Conservation (phyloP, 2,888 invertebrate genomes). For the Pediacus dermestoides region DNA sequence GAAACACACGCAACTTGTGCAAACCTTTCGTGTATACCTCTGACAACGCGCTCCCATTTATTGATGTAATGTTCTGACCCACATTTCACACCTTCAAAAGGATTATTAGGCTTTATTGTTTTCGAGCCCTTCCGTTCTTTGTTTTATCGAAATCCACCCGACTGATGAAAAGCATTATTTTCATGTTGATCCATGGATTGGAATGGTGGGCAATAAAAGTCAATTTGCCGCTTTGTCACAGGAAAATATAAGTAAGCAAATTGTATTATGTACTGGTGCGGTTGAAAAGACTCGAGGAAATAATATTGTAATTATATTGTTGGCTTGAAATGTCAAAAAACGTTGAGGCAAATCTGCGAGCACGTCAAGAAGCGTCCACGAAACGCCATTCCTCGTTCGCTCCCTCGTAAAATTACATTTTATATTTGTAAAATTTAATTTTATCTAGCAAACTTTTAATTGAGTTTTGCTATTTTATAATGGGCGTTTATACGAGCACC, state of each 20-base stretch:
- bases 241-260: no score
- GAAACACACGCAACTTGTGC: conserved; percentile 26
- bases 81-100: conserved; percentile 27
- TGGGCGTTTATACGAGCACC: conserved; percentile 11
- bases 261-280: no score
- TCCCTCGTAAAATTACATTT: conserved; percentile 17
- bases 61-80: conserved; percentile 32
- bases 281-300: conserved; percentile 1
- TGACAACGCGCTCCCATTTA: conserved; percentile 25
- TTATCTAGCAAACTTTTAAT: conserved; percentile 20
- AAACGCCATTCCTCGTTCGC: conserved; percentile 11
- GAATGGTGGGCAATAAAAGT: no score
- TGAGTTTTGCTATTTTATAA: conserved; percentile 19
- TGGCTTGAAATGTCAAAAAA: conserved; percentile 13
- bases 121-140: no score
- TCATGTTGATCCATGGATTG: no score
- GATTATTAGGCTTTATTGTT: conserved; percentile 4
- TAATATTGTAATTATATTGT: conserved; percentile 7
- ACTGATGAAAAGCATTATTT: no score
- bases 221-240: no score
- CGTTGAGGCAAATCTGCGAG: conserved; percentile 10
- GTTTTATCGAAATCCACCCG: no score
- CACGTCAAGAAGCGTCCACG: conserved; percentile 9
- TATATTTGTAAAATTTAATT: conserved; percentile 20
- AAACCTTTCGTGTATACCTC: conserved; percentile 28